These are phyloP conservation scores for Pseudoatta argentina DNA, from an alignment of 1,140 invertebrate genomes.

Conservation along the genomic window DNA sequence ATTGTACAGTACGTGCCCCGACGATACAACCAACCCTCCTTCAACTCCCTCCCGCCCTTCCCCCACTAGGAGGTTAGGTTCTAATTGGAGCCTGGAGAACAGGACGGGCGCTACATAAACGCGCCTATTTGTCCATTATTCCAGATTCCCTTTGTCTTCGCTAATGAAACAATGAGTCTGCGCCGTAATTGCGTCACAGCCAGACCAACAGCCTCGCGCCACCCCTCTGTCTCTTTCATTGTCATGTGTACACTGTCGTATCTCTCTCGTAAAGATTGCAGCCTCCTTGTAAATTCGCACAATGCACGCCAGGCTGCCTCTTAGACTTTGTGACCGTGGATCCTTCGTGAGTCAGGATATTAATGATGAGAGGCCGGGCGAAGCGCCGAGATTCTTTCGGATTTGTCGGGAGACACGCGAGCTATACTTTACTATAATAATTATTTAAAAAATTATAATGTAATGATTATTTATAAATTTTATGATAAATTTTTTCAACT, in stretches of 20 bases:
- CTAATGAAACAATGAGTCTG: slow-evolving; percentile 87
- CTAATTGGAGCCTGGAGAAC: slow-evolving; percentile 85
- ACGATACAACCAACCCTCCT: slow-evolving; percentile 60
- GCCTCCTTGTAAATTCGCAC: slow-evolving; percentile 69
- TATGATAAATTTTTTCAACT: no score
- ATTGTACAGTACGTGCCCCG: slow-evolving; percentile 80
- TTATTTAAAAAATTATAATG: background rate
- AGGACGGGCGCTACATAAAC: slow-evolving; percentile 85
- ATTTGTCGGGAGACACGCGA: background rate
- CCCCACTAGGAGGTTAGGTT: slow-evolving; percentile 78
- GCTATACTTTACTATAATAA: background rate
- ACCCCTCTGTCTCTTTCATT: slow-evolving; percentile 40
- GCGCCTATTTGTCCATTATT: slow-evolving; percentile 87
- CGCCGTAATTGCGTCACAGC: slow-evolving; percentile 85
- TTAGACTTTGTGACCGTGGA: slow-evolving; percentile 59
- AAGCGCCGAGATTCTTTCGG: background rate
- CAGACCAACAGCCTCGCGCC: slow-evolving; percentile 59
- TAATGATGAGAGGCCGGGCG: background rate
- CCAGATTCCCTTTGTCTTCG: slow-evolving; percentile 86
- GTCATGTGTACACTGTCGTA: slow-evolving; percentile 6
- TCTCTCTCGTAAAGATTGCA: slow-evolving; percentile 9
- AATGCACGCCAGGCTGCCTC: slow-evolving; percentile 67
- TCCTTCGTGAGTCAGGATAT: slow-evolving; percentile 62
- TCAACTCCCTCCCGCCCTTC: slow-evolving; percentile 22
- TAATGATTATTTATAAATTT: no score